These are phyloP conservation scores for Oryzias dopingdopingensis DNA, from an alignment of 2,797 vertebrate genomes.

Conservation along the genomic window DNA sequence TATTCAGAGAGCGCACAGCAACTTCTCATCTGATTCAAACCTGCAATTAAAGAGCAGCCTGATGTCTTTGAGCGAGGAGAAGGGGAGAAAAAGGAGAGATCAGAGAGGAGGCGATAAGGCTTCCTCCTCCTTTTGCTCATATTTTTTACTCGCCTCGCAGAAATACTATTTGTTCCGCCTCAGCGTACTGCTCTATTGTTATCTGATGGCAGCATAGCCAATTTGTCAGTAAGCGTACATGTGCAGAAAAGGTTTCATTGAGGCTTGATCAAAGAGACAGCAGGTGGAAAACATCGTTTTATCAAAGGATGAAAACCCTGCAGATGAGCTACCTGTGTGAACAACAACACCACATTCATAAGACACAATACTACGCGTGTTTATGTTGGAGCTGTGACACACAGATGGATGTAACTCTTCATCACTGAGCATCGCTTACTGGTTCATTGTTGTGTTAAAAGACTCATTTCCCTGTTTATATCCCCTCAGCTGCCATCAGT, in stretches of 20 bases:
- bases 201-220: constrained; percentile 21
- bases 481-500: neutral
- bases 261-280: constrained; percentile 32
- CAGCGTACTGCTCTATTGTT: constrained; percentile 24
- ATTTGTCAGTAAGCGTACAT: constrained; percentile 18
- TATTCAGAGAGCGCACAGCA: constrained; percentile 47
- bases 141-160: constrained; percentile 4
- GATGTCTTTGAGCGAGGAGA: constrained; percentile 11
- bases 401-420: constrained; percentile 4
- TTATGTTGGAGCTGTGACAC: constrained; percentile 19
- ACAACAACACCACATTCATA: constrained; percentile 24
- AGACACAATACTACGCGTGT: constrained; percentile 16
- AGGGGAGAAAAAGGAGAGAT: constrained; percentile 4
- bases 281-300: constrained; percentile 18
- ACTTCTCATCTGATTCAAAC: constrained; percentile 56
- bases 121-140: constrained; percentile 12
- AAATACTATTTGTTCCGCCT: constrained; percentile 6
- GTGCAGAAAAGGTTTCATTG: constrained; percentile 20
- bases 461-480: constrained; percentile 10
- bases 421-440: neutral
- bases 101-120: constrained; percentile 25
- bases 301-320: constrained; percentile 14
- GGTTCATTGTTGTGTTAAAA: constrained; percentile 6
- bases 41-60: constrained; percentile 60
- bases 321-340: constrained; percentile 20